Evolutionary conservation across 2,888 invertebrate genomes (phyloP), one percentile per base, ranked within the genome.

Genomic region (Tolmerus cingulatus): DNA sequence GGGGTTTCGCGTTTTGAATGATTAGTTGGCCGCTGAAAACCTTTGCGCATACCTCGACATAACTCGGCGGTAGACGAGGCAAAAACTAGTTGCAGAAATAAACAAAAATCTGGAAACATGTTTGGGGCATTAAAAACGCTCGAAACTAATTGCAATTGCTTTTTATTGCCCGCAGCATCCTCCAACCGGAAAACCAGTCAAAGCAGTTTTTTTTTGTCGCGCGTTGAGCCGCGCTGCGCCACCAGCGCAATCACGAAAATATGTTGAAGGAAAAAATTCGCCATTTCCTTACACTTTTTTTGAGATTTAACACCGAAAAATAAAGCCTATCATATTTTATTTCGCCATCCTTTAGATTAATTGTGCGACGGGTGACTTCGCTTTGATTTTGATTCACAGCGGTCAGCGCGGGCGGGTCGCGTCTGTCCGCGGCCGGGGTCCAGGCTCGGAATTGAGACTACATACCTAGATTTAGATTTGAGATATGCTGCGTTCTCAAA

Each of bases 391-490:
- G 76, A 76, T 30, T 76, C 76, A 40, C 37, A 76, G 76, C 12
- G 66, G 66, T 66, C 66, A 66, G 27, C 27, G 23, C 51, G 55
- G 19, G 40, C 40, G 40, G 40, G n/a, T 51, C 16, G 51, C 66
- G 66, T 77, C 77, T 40, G 40, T 77, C n/a, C 77, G 77, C 34
- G 19, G 34, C 16, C 77, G 23, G 66, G 12, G 23, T 27, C 12
- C 66, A n/a, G 16, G 40, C 66, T 37, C 37, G 43, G 74, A 74
- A 85, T 85, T 43, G 46, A 55, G 43, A 74, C 85, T 85, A 85
- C 51, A 51, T 51, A 51, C 85, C 85, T 85, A 85, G 85, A 85
- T 85, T 85, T 74, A 85, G 85, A 85, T 85, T 85, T 74, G 23
- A 46, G 74, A 82, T 57, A 19, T 74, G 43, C 43, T 43, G 74